These are phyloP conservation scores for Andrena fulva DNA, from an alignment of 2,888 invertebrate species.

Conservation along the genomic window DNA sequence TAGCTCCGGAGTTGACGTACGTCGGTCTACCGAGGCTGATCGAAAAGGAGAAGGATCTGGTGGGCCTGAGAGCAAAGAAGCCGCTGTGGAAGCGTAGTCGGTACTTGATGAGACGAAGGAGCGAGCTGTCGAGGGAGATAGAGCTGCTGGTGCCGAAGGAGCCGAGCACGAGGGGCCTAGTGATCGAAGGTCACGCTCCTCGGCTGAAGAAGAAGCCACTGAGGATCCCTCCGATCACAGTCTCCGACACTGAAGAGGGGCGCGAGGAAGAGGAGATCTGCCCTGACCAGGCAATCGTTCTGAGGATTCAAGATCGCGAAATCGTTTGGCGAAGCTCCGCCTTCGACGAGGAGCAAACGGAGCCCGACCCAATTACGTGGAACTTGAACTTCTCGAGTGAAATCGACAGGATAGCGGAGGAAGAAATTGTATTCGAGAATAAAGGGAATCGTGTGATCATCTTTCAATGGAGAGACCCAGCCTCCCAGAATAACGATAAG, in stretches of 20 bases:
- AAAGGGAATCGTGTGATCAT: conserved; percentile 85
- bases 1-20: conserved; percentile 58
- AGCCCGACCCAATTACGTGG: conserved; percentile 58
- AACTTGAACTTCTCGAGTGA: conserved; percentile 63
- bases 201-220: not conserved
- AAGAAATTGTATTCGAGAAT: conserved; percentile 84
- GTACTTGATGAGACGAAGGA: conserved; percentile 71
- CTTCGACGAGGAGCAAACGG: rapidly evolving
- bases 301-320: conserved; percentile 75
- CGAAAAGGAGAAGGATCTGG: conserved; percentile 70
- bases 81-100: conserved; percentile 74
- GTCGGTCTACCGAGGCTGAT: conserved; percentile 70
- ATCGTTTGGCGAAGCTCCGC: conserved; percentile 54
- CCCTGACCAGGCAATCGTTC: conserved; percentile 46
- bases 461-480: conserved; percentile 85
- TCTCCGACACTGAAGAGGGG: conserved; percentile 41
- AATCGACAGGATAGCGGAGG: conserved; percentile 36
- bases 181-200: conserved; percentile 75
- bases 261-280: not conserved
- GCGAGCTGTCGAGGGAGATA: conserved; percentile 71
- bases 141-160: conserved; percentile 73
- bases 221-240: conserved; percentile 59
- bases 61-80: conserved; percentile 14
- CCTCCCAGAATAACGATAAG: not conserved
- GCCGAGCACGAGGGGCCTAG: conserved; percentile 75